Percentiles rank a stretch among this genome's conserved stretches.
Conservation (phyloP, 2,797 vertebrate genomes). For the Sebastes elongatus region DNA sequence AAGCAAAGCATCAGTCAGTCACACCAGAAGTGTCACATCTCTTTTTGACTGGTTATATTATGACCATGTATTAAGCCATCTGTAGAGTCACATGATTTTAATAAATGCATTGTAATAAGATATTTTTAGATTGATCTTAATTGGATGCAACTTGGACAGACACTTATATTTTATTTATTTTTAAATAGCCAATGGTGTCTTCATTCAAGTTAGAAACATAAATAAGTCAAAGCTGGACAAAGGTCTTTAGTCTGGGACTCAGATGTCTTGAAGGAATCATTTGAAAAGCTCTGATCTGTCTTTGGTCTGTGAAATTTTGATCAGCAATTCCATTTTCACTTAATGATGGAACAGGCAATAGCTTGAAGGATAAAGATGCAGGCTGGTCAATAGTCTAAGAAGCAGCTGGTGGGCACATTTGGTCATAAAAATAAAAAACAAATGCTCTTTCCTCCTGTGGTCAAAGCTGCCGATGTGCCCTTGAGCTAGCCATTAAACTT, state of each 20-base stretch:
- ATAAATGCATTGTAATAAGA: neutral
- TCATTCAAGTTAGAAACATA: neutral
- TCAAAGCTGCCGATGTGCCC: neutral
- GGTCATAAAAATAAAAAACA: neutral
- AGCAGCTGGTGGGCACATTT: neutral
- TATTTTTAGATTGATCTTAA: neutral
- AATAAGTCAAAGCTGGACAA: neutral
- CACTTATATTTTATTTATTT: neutral
- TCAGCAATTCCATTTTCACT: neutral
- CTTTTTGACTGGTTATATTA: neutral
- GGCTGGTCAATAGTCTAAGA: neutral
- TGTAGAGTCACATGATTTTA: neutral
- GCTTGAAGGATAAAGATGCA: neutral
- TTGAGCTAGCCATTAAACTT: neutral
- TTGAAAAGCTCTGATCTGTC: neutral
- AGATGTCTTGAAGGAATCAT: neutral
- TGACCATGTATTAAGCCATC: neutral
- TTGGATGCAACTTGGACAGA: neutral
- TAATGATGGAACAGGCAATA: neutral
- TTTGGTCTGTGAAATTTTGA: neutral
- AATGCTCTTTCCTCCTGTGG: neutral
- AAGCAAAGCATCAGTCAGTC: neutral
- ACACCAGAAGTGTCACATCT: neutral
- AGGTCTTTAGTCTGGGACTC: rapidly evolving
- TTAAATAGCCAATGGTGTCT: neutral